Percentiles rank a stretch among this genome's conserved stretches.
Conservation (phyloP, 2,113 vertebrate species). For the Gnathonemus longibarbis region DNA sequence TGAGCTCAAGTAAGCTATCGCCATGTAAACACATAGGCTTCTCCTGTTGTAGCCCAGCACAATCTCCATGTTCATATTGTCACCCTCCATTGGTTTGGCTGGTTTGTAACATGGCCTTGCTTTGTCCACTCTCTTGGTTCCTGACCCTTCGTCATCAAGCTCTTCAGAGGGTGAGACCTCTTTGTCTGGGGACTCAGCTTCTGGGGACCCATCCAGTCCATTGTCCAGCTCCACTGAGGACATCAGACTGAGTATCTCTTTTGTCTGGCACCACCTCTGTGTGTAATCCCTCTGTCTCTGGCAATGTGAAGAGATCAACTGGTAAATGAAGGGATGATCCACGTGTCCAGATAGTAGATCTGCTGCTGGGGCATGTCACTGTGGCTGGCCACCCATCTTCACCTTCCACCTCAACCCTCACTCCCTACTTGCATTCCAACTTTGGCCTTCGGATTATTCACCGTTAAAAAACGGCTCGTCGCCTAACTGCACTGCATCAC, state of each 20-base stretch:
- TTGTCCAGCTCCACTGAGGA: constrained; percentile 46
- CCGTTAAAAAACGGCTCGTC: constrained; percentile 15
- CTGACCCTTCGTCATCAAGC: constrained; percentile 30
- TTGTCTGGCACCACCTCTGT: constrained; percentile 46
- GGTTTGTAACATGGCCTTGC: constrained; percentile 31
- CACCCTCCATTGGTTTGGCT: constrained; percentile 30
- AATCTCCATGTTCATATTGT: constrained; percentile 25
- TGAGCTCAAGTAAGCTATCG: not conserved
- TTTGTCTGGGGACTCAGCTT: constrained; percentile 33
- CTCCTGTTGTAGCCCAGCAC: constrained; percentile 23
- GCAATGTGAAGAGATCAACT: constrained; percentile 59
- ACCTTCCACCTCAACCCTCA: constrained; percentile 60
- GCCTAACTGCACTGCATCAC: not conserved
- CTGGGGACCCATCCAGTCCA: constrained; percentile 43
- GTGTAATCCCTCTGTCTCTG: constrained; percentile 57
- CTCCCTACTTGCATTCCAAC: constrained; percentile 44
- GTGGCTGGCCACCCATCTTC: constrained; percentile 15
- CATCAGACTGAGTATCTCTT: constrained; percentile 52
- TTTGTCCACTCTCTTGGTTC: constrained; percentile 29
- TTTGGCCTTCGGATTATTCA: constrained; percentile 33
- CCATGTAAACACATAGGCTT: constrained; percentile 14
- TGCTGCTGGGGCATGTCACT: not conserved
- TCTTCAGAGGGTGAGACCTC: constrained; percentile 45
- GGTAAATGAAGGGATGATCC: constrained; percentile 55
- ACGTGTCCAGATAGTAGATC: constrained; percentile 46